phyloP scores from a whole-genome alignment of 2,888 invertebrate species.

The Drosophila percnosoma region DNA sequence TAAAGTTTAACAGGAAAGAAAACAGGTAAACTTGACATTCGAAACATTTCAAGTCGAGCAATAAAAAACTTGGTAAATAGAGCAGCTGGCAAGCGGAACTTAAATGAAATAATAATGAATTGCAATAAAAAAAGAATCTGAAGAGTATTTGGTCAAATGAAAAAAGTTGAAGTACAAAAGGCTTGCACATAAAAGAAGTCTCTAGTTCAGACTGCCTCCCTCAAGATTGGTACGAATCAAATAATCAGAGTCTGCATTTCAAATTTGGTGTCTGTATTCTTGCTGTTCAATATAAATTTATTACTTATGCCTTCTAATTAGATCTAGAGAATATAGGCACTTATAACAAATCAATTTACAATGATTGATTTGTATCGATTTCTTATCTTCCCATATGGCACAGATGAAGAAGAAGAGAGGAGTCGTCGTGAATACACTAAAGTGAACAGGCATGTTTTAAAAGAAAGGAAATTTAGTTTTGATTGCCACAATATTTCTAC shows the following conservation, averaged over 20 bases:
- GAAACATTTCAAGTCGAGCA: conserved; percentile 16
- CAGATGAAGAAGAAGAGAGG: neutral
- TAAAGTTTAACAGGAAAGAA: conserved; percentile 9
- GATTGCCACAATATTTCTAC: too few species aligned
- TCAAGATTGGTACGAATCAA: neutral
- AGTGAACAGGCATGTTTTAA: too few species aligned
- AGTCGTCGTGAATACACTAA: too few species aligned
- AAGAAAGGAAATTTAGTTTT: too few species aligned
- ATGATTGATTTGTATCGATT: neutral
- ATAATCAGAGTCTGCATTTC: neutral
- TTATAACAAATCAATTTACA: neutral
- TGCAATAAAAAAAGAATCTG: neutral
- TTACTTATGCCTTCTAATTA: neutral
- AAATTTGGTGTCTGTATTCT: neutral
- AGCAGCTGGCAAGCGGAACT: neutral
- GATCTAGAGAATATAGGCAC: neutral
- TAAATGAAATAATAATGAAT: neutral
- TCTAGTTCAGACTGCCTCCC: neutral
- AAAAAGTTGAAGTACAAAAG: neutral
- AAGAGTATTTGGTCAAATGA: neutral
- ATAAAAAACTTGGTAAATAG: conserved; percentile 28
- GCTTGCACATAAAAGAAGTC: neutral
- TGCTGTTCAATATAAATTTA: neutral
- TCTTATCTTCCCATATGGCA: neutral
- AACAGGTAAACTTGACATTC: conserved; percentile 10